Evolutionary conservation across 2,888 invertebrate species (phyloP).

Genomic region (Azorinus chamasolen): DNA sequence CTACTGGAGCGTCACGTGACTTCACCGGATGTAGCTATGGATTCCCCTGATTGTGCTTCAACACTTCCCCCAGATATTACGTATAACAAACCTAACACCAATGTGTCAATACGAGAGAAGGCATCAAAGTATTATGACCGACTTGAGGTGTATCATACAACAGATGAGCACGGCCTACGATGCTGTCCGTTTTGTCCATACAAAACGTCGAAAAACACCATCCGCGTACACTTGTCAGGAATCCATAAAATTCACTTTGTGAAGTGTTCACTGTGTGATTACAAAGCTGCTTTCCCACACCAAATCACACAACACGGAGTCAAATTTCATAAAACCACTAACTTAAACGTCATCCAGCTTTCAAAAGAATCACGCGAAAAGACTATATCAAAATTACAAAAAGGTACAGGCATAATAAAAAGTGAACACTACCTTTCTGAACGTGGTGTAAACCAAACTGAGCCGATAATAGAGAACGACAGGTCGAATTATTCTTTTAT

Average conservation of each 20-base stretch:
- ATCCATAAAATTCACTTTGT: constrained; percentile 63
- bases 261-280: constrained; percentile 61
- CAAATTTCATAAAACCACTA: constrained; percentile 54
- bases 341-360: constrained; percentile 58
- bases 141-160: constrained; percentile 59
- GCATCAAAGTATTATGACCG: constrained; percentile 56
- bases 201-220: constrained; percentile 61
- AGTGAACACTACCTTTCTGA: too few relatives aligned
- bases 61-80: constrained; percentile 37
- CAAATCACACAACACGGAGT: constrained; percentile 59
- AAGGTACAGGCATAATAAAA: neutral
- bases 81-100: constrained; percentile 1
- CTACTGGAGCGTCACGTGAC: constrained; percentile 21
- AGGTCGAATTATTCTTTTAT: constrained; percentile 17
- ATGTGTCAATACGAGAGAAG: constrained; percentile 41
- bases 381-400: constrained; percentile 38
- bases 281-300: constrained; percentile 62
- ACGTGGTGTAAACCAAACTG: too few relatives aligned
- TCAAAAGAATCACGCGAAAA: constrained; percentile 57
- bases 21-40: constrained; percentile 1
- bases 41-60: constrained; percentile 5
- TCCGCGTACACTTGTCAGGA: constrained; percentile 61
- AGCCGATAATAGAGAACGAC: constrained; percentile 9
- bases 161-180: constrained; percentile 51
- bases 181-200: constrained; percentile 65